Percentiles rank a stretch among this genome's conserved stretches.
These are phyloP conservation scores for Crocodylus rhombifer DNA, from an alignment of 2,797 vertebrate species.

Conservation along the genomic window DNA sequence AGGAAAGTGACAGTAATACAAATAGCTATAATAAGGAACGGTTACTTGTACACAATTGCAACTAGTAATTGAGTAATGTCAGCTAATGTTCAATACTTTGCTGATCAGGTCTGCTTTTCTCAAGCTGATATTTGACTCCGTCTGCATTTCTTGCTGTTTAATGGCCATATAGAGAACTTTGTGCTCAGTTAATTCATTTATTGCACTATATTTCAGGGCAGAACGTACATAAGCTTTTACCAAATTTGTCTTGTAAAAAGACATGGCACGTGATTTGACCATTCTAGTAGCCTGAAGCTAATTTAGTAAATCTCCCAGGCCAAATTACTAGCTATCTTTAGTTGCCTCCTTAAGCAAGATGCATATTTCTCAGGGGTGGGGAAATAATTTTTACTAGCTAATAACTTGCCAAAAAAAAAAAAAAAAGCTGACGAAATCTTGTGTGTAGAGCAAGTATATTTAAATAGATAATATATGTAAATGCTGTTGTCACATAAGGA, in stretches of 20 bases:
- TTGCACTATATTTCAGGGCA: not conserved
- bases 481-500: not conserved
- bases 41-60: rapidly evolving
- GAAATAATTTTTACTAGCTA: not conserved
- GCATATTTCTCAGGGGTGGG: not conserved
- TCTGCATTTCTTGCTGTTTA: not conserved
- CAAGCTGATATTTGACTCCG: not conserved
- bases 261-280: not conserved
- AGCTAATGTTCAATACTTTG: not conserved
- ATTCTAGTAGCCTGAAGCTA: not conserved
- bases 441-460: not conserved
- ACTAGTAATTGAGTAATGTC: not conserved
- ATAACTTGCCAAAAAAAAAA: not conserved
- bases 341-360: not conserved
- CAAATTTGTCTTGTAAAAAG: not conserved
- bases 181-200: not conserved
- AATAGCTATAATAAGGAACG: not conserved
- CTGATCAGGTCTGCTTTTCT: not conserved
- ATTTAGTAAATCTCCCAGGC: not conserved
- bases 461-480: not conserved
- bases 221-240: not conserved
- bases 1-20: not conserved
- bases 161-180: not conserved
- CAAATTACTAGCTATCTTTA: not conserved
- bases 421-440: not conserved